Conservation (phyloP, 2,113 vertebrate species). For the Apteryx owenii region DNA sequence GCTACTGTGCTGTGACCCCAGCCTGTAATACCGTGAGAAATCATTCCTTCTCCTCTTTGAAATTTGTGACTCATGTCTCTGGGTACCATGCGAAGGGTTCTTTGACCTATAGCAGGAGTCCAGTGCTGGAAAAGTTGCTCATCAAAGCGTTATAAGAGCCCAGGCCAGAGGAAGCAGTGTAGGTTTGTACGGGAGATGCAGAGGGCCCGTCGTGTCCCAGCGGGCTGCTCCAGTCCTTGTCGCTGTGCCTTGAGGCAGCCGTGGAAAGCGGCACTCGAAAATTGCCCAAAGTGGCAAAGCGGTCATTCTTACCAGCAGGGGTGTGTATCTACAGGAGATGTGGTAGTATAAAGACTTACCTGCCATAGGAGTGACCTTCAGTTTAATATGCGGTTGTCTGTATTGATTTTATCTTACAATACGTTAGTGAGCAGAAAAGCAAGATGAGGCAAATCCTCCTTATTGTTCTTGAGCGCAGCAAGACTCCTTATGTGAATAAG, state of each 20-base stretch:
- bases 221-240: neutral
- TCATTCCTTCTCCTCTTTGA: neutral
- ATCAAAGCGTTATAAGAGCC: accelerated
- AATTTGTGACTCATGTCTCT: neutral
- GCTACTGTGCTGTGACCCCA: neutral
- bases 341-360: neutral
- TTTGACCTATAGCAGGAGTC: neutral
- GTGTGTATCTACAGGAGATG: neutral
- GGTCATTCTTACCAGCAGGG: neutral
- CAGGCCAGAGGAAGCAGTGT: accelerated
- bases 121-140: neutral
- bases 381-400: conserved; percentile 30
- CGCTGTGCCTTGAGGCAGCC: neutral
- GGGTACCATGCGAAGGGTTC: accelerated
- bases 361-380: conserved; percentile 45
- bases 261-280: neutral
- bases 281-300: neutral
- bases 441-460: conserved; percentile 33
- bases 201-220: accelerated
- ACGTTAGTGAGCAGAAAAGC: conserved; percentile 32
- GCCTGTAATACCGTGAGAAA: neutral
- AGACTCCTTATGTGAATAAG: conserved; percentile 11
- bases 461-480: conserved; percentile 41
- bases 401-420: conserved; percentile 44
- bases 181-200: neutral